These are phyloP conservation scores for Physella acuta DNA, from an alignment of 1,140 invertebrate genomes.

Conservation along the genomic window DNA sequence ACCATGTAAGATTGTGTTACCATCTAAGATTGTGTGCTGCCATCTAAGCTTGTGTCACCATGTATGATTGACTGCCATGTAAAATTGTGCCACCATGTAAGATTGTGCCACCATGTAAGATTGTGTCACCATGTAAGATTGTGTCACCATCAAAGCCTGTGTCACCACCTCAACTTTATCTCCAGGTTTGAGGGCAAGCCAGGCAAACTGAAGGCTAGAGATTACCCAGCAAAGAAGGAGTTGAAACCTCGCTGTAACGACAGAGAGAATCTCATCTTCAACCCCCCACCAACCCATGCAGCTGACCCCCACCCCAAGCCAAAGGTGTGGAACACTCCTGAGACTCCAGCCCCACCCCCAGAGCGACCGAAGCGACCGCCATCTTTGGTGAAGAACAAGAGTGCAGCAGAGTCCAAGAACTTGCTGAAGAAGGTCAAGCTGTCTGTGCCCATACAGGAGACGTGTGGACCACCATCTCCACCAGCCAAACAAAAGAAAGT, in stretches of 20 bases:
- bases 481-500: slow-evolving; percentile 8
- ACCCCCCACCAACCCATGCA: not conserved
- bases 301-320: slow-evolving; percentile 8
- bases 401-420: slow-evolving; percentile 5
- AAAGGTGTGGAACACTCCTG: slow-evolving; percentile 20
- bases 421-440: slow-evolving; percentile 13
- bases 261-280: not conserved
- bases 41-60: not conserved
- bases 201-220: too few relatives aligned
- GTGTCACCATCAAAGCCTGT: too few relatives aligned
- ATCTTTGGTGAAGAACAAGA: not conserved
- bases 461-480: slow-evolving; percentile 9
- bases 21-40: too few relatives aligned
- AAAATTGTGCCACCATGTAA: not conserved
- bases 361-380: slow-evolving; percentile 12
- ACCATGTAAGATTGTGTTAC: too few relatives aligned
- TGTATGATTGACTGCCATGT: not conserved
- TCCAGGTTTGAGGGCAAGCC: too few relatives aligned
- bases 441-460: slow-evolving; percentile 13
- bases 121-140: too few relatives aligned
- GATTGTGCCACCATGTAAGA: too few relatives aligned
- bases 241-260: too few relatives aligned
- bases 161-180: too few relatives aligned
- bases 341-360: slow-evolving; percentile 6
- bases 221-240: too few relatives aligned